Evolutionary conservation across 1,140 invertebrate genomes (phyloP), one percentile per base, ranked within the genome.

Genomic region (Leptonema lineaticorne): DNA sequence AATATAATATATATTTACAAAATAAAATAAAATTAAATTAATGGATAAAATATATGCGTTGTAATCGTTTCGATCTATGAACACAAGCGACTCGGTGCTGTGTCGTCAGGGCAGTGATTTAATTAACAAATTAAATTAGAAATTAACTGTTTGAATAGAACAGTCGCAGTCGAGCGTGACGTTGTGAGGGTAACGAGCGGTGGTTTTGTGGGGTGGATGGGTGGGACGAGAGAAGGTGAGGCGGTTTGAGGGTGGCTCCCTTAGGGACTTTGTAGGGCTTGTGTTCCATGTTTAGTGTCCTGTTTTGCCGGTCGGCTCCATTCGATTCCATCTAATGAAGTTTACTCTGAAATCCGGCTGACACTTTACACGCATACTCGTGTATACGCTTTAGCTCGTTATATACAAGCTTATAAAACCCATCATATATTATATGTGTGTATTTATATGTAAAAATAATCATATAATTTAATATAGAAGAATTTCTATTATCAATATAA

Each of bases 71-170:
- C 30, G 11, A 33, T 33, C 5, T 33, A 11, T 33, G 11, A 11
- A 6, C 11, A 11, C 30, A 5, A 33, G 46, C 22, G 46, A 18
- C 46, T 8, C n/a, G 22, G 50, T 24, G 50, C 50, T n/a, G 26
- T 48, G 41, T 6, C 60, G 60, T 14, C 45, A 8, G 62, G 62
- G 62, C 62, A 64, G 45, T 45, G 64, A 69, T 69, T 72, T 72
- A 72, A 72, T 72, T 72, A 72, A 72, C 71, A 72, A 72, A 72
- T 72, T 72, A 72, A 72, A 72, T 72, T 72, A 72, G 71, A 57
- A 72, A 72, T 72, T 72, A 72, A 72, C 71, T 72, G 71, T 72
- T 72, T 72, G 71, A 69, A 72, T 69, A 66, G 71, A 69, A 63
- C 62, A 60, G 45, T 69, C 67, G 64, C 48, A 28, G 24, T 22